Evolutionary conservation across 2,888 invertebrate species (phyloP), one percentile per base, ranked within the genome.

Genomic region (Pomacea canaliculata): DNA sequence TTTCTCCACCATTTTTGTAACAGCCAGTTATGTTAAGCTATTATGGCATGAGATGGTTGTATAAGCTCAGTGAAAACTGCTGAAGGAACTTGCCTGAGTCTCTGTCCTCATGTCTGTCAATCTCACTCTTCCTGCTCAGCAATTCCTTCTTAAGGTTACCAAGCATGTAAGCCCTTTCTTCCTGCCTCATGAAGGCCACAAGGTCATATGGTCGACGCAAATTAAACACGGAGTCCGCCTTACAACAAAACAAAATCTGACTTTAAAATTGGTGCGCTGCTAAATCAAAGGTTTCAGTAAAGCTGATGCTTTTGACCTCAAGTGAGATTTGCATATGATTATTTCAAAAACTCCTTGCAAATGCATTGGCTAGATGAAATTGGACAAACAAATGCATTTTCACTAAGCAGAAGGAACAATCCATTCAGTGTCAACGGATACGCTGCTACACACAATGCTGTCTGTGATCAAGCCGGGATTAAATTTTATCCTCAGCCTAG

Each of bases 101-200:
- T 78, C 92, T 92, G 85, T 92, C 92, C 81, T 91, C 92, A 79
- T 90, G 91, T 70, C 91, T 92, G 82, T 94, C 94, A 76, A 95
- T 93, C 18, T 93, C 91, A 71, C 92, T 92, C 88, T 95, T 95
- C 74, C 93, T 93, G 8, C 91, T 91, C 18, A 93, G 90, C 76
- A 95, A 92, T 84, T 94, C 94, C 84, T 94, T 92, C 87, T 94
- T 94, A 66, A 95, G 89, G 68, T 83, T 81, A 72, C 89, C 87
- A 46, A 91, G 81, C 83, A 87, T 84, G 5, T 80, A 77, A 10
- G 89, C 93, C 48, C 95, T 92, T 65, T 93, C 93, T 86, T 95
- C 95, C 91, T 96, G 96, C 79, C 94, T 94, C 85, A 96, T 90
- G 85, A 96, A 93, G 7, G 94, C 94, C 75, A 95, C 91, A 68